Base-by-base conservation (phyloP, 2,888 invertebrate genomes). In the Mycalesis mineus region DNA sequence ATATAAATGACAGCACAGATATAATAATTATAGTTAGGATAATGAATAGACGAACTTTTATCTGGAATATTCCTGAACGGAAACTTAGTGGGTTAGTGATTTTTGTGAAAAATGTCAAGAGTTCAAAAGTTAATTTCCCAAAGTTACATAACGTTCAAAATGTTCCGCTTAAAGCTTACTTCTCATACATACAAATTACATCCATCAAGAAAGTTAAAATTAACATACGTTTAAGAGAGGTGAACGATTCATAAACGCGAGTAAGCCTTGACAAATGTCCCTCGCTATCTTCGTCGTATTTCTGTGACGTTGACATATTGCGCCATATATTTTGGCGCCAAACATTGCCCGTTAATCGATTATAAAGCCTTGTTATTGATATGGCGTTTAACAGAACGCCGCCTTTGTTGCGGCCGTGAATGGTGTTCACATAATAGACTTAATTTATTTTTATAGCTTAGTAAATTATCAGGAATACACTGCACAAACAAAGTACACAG, bases 281-380 rank as follows among this genome's bases (percentile, higher is more conserved):
- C 73, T 75, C 73, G 74, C 74, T 74, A 77, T 73, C 69, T 68
- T 69, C 59, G 68, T 66, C 66, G 72, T 70, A 70, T 78, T 74
- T 69, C 74, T 57, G 55, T 63, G 79, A 82, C 80, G 70, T 70
- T 80, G 83, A 82, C 74, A 69, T 75, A 82, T 78, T 65, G 68
- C 65, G 39, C 61, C 65, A 69, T 69, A 77, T 74, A 78, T 72
- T 67, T 66, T 56, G 59, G 71, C 76, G 70, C 73, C 75, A 69
- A 72, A 70, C 75, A 69, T 71, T 69, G 72, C 63, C 69, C 70
- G 66, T 68, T 79, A 83, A 83, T 82, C 79, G 78, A 79, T 79
- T 78, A 73, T 74, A 75, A 73, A 76, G 73, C 72, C 72, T 58
- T 44, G 69, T 68, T 72, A 69, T 70, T 69, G 68, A 69, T 67